Evolutionary conservation across 2,113 vertebrate genomes (phyloP).

Genomic region (Phaethon lepturus): DNA sequence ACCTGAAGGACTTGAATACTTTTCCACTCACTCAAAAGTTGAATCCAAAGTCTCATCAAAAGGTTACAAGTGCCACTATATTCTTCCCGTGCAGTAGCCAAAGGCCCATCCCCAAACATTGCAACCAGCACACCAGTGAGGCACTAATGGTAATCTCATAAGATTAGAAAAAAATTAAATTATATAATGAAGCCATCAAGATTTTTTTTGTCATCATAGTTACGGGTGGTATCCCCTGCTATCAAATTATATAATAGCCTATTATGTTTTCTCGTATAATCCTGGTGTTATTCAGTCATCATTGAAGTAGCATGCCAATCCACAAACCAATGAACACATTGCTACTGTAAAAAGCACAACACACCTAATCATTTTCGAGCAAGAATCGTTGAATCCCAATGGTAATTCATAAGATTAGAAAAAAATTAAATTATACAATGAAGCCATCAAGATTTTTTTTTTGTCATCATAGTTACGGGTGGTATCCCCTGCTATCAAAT

Average conservation of each 20-base stretch:
- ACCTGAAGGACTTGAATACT: background rate
- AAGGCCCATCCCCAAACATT: background rate
- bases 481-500: background rate
- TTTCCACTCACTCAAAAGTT: background rate
- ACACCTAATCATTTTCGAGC: background rate
- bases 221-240: background rate
- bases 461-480: background rate
- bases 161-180: background rate
- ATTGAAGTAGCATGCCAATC: rapidly evolving
- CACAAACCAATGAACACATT: background rate
- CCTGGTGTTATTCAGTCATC: background rate
- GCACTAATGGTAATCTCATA: background rate
- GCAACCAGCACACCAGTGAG: background rate
- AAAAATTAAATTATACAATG: background rate
- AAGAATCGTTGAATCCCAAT: no score
- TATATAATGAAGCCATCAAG: background rate
- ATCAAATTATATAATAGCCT: background rate
- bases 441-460: background rate
- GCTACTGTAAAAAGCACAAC: background rate
- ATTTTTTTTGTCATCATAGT: background rate
- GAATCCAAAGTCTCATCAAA: background rate
- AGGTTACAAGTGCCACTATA: background rate
- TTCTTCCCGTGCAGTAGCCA: background rate
- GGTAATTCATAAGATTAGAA: background rate
- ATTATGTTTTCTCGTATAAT: background rate